Evolutionary conservation across 2,888 invertebrate species (phyloP).

Genomic region (Ornithoptera alexandrae): DNA sequence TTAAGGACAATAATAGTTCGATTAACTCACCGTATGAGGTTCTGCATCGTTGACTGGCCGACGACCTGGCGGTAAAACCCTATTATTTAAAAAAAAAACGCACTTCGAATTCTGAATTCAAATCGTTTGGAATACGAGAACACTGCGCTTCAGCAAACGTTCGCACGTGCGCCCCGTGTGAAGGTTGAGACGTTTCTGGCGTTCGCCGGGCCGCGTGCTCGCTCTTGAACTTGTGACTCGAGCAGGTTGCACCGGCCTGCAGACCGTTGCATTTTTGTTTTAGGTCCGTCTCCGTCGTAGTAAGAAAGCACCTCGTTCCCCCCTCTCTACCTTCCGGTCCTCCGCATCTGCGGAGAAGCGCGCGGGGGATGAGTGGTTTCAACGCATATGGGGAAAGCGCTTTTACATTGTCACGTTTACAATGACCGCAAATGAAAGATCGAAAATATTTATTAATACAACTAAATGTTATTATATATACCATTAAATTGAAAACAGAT

Average conservation of each 20-base stretch:
- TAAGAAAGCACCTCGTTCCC: conserved; percentile 14
- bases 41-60: conserved; percentile 60
- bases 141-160: conserved; percentile 45
- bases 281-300: conserved; percentile 11
- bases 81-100: conserved; percentile 39
- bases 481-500: too few relatives aligned
- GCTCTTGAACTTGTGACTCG: conserved; percentile 63
- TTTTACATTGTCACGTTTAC: conserved; percentile 33
- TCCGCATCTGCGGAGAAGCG: conserved; percentile 25
- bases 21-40: conserved; percentile 63
- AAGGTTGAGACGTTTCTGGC: conserved; percentile 64
- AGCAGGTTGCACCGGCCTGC: conserved; percentile 63
- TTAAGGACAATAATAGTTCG: conserved; percentile 29
- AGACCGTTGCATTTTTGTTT: conserved; percentile 61
- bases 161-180: conserved; percentile 53
- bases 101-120: conserved; percentile 43
- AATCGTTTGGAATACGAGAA: conserved; percentile 43
- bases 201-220: conserved; percentile 46
- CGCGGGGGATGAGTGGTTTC: conserved; percentile 24
- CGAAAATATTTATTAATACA: too few relatives aligned
- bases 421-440: conserved; percentile 29
- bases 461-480: too few relatives aligned
- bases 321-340: conserved; percentile 3
- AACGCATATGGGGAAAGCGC: conserved; percentile 30
- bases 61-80: conserved; percentile 42